Evolutionary conservation across 1,140 invertebrate species (phyloP), one percentile per base, ranked within the genome.

Genomic region (Aphelenchoides avenae): DNA sequence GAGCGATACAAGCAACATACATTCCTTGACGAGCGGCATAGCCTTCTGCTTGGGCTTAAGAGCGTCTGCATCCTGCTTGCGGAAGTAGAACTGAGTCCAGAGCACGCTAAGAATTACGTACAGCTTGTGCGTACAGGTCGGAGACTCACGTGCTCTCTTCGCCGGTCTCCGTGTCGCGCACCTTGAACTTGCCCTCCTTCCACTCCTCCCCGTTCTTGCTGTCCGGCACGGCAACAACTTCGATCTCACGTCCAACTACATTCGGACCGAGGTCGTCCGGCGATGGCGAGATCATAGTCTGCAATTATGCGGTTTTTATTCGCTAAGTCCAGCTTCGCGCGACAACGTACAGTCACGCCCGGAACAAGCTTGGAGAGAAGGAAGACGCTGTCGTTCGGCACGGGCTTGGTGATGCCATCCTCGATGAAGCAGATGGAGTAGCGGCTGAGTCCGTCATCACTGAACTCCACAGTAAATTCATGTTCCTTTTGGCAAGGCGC

Each of bases 371-470:
- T 50, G 0, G 61, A 43, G 13, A 75, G 42, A 1, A 74, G 64
- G 30, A 76, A 43, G 15, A 75, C 52, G 18, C 64, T 61, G n/a
- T 43, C 50, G n/a, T 48, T 37, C n/a, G n/a, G n/a, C n/a, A n/a
- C n/a, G n/a, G n/a, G n/a, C n/a, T n/a, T n/a, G n/a, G n/a, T n/a
- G n/a, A n/a, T n/a, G n/a, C n/a, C n/a, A n/a, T n/a, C n/a, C n/a
- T n/a, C n/a, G n/a, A n/a, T n/a, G n/a, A n/a, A n/a, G n/a, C n/a
- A n/a, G n/a, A n/a, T n/a, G n/a, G n/a, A n/a, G n/a, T n/a, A n/a
- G n/a, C n/a, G 71, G 22, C 71, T 61, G 20, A 75, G 53, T 13
- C 57, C 75, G 39, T 75, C 73, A 18, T 63, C 46, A 3, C 70
- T 74, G 29, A 51, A 52, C n/a, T n/a, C n/a, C n/a, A n/a, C n/a